Evolutionary conservation across 2,113 vertebrate genomes (phyloP).

Genomic region (Apteryx owenii): DNA sequence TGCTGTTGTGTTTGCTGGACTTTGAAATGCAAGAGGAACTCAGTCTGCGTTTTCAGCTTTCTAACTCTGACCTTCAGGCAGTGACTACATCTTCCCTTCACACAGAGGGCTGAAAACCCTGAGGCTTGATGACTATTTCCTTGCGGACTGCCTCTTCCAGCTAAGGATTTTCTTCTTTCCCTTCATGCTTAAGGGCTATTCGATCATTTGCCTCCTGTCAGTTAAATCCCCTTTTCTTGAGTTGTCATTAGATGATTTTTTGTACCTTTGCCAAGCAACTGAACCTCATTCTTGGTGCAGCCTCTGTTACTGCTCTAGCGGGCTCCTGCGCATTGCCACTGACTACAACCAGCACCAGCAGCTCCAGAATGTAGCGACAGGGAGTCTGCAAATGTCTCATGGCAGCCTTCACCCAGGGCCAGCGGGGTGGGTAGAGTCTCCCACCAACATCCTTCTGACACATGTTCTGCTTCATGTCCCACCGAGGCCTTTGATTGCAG

Average conservation of each 20-base stretch:
- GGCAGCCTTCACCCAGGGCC: neutral
- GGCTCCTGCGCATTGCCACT: neutral
- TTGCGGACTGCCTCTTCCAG: neutral
- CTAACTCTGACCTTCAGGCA: neutral
- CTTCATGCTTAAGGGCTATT: neutral
- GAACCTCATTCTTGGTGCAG: neutral
- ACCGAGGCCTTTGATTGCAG: neutral
- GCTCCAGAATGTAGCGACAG: neutral
- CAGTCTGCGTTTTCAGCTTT: neutral
- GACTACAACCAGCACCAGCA: neutral
- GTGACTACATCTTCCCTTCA: neutral
- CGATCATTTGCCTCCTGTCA: neutral
- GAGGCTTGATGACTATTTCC: neutral
- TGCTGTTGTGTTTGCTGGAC: neutral
- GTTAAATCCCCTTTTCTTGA: neutral
- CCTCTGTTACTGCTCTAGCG: neutral
- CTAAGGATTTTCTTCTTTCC: neutral
- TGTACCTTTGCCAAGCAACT: neutral
- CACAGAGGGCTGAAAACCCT: neutral
- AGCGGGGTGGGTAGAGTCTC: neutral
- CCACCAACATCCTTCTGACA: neutral
- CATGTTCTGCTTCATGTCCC: neutral
- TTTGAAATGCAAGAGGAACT: neutral
- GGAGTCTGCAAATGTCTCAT: fast-evolving
- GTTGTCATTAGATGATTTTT: neutral